Conservation (phyloP, 2,113 vertebrate genomes). For the Naja naja region DNA sequence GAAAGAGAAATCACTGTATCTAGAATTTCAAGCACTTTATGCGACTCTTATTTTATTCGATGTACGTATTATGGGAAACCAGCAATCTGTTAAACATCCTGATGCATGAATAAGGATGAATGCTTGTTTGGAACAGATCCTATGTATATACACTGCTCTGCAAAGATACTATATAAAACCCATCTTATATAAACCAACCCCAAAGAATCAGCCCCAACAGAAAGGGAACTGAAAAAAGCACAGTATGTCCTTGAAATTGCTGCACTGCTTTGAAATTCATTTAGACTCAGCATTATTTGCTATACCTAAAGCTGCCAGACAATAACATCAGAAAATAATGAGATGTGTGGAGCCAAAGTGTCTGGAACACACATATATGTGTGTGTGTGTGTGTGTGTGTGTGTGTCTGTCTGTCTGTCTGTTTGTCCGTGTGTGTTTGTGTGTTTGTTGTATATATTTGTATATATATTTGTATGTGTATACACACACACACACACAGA, state of each 20-base stretch:
- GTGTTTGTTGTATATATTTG: no score
- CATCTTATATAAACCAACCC: background rate
- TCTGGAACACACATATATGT: background rate
- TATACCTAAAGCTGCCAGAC: background rate
- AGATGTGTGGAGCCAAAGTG: background rate
- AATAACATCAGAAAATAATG: background rate
- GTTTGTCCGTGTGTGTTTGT: no score
- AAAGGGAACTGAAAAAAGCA: background rate
- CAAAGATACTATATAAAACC: background rate
- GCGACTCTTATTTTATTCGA: background rate
- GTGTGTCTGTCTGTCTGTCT: no score
- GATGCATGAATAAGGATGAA: background rate
- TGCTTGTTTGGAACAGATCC: background rate
- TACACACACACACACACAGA: no score
- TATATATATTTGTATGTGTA: no score
- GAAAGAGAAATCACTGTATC: background rate
- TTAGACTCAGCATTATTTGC: background rate
- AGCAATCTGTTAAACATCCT: background rate
- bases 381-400: no score
- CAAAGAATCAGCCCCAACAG: background rate
- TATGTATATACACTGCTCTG: background rate
- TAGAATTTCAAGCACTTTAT: background rate
- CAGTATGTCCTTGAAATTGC: background rate
- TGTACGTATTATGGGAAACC: background rate
- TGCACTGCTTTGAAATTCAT: background rate